Base-by-base conservation (phyloP, 2,113 vertebrate species). In the Salvelinus fontinalis region DNA sequence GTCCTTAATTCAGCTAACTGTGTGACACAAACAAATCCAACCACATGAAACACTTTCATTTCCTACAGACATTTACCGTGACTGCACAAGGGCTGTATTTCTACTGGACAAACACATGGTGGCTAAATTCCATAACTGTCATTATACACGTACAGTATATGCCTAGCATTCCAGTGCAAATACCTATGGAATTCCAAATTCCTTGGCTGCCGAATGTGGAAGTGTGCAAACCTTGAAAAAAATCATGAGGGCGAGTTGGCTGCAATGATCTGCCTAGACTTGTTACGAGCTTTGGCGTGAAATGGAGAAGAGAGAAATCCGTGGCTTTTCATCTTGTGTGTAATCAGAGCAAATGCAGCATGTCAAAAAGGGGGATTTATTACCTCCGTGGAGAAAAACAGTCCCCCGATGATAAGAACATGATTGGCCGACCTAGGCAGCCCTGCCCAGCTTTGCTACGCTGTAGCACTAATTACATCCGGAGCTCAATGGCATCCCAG, bases 321-420 rank as follows among this genome's bases (percentile, higher is more conserved):
- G 18, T 79, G 67, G 51, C 77, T 81, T 90, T 90, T 92, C 80
- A 90, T 89, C 87, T 89, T 83, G 79, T 86, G 87, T 84, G 82
- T 86, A 90, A 92, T 91, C 87, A 90, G 81, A 87, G 87, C 87
- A 90, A 93, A 92, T 89, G 89, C 87, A 87, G 89, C 91, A 91
- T 93, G 90, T 91, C 88, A 87, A 85, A 85, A 18, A 86, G 77
- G 76, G 79, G 87, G 86, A 87, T 91, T 91, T 85, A 92, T 92
- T 88, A 90, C 83, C 14, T 89, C 77, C 87, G 84, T 39, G 75
- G 75, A 93, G 86, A 79, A 91, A 92, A 90, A 87, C 84, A 86
- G 79, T 92, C 81, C 84, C 83, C 84, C 70, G 76, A 88, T 88
- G 87, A 90, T 89, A 87, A 92, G 92, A 92, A 91, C 84, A 84